These are phyloP conservation scores for Lepus americanus DNA, from an alignment of 2,113 vertebrate species.

Conservation along the genomic window DNA sequence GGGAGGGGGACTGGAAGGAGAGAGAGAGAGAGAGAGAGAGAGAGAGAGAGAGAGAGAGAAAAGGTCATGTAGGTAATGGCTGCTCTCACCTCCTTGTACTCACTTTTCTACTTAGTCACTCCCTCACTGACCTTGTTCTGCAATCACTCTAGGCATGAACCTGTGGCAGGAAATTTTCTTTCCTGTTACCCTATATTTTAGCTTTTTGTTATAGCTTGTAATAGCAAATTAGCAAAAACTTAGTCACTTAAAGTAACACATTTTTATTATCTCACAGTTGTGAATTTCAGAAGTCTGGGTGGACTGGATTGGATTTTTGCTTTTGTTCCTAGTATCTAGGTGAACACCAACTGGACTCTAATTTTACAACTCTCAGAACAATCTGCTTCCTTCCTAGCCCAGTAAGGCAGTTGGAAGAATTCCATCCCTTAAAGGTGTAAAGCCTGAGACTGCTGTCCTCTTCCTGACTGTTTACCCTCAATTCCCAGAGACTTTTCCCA, in stretches of 20 bases:
- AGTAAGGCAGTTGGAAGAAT: not conserved
- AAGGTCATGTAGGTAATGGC: no score
- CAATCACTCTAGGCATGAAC: not conserved
- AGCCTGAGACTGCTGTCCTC: not conserved
- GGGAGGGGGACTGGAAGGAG: no score
- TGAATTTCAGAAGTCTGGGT: not conserved
- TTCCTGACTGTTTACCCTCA: not conserved
- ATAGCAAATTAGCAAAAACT: not conserved
- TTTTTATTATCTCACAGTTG: not conserved
- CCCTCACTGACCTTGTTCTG: not conserved
- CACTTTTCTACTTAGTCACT: not conserved
- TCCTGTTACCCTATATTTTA: not conserved
- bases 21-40: no score
- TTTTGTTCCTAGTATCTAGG: not conserved
- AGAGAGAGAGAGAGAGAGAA: no score
- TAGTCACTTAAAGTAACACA: not conserved
- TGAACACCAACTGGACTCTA: not conserved
- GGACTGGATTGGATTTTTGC: not conserved
- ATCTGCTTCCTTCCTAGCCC: not conserved
- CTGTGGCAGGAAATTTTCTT: not conserved
- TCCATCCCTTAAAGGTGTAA: not conserved
- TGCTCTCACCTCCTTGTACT: not conserved
- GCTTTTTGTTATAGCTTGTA: not conserved
- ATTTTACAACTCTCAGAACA: not conserved
- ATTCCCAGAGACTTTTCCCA: not conserved